phyloP scores from a whole-genome alignment of 2,113 vertebrate species.

The Probosciger aterrimus region DNA sequence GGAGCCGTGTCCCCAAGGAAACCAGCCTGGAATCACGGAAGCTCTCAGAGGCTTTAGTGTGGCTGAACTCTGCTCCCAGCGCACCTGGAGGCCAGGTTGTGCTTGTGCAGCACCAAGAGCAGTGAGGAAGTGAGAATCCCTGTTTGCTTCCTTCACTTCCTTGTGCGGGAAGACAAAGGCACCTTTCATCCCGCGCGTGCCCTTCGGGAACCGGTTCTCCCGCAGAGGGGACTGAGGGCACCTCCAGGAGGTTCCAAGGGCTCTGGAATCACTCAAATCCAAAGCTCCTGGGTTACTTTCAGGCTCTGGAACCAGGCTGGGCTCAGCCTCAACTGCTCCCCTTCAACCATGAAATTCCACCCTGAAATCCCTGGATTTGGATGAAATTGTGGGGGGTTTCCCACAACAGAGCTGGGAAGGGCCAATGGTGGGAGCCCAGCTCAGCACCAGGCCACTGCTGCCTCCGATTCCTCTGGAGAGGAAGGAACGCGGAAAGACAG shows the following conservation, averaged over 20 bases:
- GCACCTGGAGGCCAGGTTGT: background rate
- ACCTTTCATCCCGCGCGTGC: background rate
- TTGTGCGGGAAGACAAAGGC: background rate
- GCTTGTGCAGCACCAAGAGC: background rate
- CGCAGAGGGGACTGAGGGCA: background rate
- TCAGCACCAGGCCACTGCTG: background rate
- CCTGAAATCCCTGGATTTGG: background rate
- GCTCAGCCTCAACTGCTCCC: background rate
- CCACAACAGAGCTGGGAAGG: background rate
- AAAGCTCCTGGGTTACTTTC: background rate
- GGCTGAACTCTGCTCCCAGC: accelerated
- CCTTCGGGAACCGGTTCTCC: background rate
- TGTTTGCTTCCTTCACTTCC: slow-evolving; percentile 29
- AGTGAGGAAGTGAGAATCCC: background rate
- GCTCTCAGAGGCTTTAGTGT: background rate
- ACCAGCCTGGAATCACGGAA: background rate
- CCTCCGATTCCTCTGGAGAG: background rate
- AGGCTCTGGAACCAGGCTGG: background rate
- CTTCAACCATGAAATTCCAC: background rate
- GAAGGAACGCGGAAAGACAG: background rate
- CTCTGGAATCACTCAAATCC: background rate
- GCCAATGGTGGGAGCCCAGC: background rate
- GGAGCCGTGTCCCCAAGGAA: background rate
- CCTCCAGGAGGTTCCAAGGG: background rate
- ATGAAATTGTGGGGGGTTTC: background rate